Evolutionary conservation across 2,888 invertebrate genomes (phyloP), one percentile per base, ranked within the genome.

Genomic region (Phengaris alcon): DNA sequence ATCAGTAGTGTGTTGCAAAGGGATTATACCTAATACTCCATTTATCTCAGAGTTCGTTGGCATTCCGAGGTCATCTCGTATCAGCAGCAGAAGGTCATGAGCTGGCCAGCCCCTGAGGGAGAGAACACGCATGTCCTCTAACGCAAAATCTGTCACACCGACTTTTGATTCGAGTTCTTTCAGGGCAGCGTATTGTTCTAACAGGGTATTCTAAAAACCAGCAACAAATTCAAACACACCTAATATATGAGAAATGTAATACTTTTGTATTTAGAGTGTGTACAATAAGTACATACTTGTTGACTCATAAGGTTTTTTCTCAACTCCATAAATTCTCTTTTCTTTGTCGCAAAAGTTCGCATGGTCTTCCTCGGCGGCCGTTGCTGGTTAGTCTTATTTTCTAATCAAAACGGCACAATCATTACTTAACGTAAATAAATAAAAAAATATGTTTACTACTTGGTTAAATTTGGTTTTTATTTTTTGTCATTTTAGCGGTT

Each of bases 91-190:
- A 75, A 92, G 81, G 78, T 92, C 91, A 75, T 91, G 88, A 0
- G 89, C 86, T 0, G 90, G 86, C 92, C 92, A 92, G 54, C 82
- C 81, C 52, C 83, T 89, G 68, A 94, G 85, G 2, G 93, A 91
- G 72, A 94, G 79, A 7, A 89, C 79, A 2, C 90, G 86, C 6
- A 94, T 81, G 3, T 91, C 90, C 0, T 87, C 85, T 22, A 91
- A 77, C 7, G 82, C 76, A 2, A 88, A 86, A 3, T 89, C 91
- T 1, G 80, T 73, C 0, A 83, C 79, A 1, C 93, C 87, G 0
- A 84, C 84, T 0, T 86, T 83, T 2, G 81, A 79, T 79, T 92
- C 93, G 79, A 92, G 80, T 55, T 92, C 91, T 76, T 85, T 88
- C 48, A 93, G 68, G 3, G 86, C 77, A 9, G 91, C 87, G 75